Base-by-base conservation (phyloP, 2,888 invertebrate species). In the Cephalotes varians region DNA sequence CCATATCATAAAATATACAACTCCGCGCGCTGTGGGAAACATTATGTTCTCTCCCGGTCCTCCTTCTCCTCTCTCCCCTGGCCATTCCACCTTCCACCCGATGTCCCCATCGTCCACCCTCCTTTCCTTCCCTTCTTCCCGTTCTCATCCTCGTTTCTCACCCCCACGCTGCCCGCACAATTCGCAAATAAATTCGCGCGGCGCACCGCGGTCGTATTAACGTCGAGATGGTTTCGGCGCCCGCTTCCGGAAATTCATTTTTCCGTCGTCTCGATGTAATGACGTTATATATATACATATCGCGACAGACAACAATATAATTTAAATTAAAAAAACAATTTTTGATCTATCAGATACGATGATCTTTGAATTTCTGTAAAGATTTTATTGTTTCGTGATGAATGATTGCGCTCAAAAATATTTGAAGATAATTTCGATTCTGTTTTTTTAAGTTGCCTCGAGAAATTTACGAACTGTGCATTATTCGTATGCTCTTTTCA, bases 1-100 rank as follows among this genome's bases (percentile, higher is more conserved):
- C 93, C 93, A 94, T 94, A 94, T 94, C 94, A 94, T 94, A 94
- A 94, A 94, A 94, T 94, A 94, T 94, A 94, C 94, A 94, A 94
- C 94, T 94, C 93, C 93, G 90, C 93, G 92, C 94, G 92, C 94
- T 94, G 94, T 94, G 94, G 94, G 94, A 94, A 94, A 94, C 94
- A 93, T 94, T 94, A 93, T 93, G 93, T 93, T 93, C 91, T 89
- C 91, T 69, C 69, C 31, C 65, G 85, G 81, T 81, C 77, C 87
- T 71, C 69, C 82, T 77, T 79, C 79, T 65, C 71, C 81, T 21
- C 25, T 58, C 58, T 34, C 18, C 58, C 74, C 74, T 21, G 60
- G 15, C 64, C 76, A 49, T 81, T 62, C 64, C 54, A 81, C 76
- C 62, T 54, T 74, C 51, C 62, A 62, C 76, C 60, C 81, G 28